These are phyloP conservation scores for Ophion ventricosus DNA, from an alignment of 2,888 invertebrate species.

Conservation along the genomic window DNA sequence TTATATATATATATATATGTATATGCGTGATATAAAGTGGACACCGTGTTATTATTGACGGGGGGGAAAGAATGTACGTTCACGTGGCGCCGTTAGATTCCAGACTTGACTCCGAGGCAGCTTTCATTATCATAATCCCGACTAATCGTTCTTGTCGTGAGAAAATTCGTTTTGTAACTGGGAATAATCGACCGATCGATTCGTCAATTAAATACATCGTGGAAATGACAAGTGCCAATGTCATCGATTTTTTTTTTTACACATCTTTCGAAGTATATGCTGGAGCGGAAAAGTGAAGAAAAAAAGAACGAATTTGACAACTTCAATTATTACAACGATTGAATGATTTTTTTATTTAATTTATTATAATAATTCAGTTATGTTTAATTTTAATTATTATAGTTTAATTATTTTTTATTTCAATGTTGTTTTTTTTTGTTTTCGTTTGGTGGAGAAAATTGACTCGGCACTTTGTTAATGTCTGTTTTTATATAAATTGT, in stretches of 20 bases:
- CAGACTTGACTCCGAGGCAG: slow-evolving; percentile 1
- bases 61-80: slow-evolving; percentile 8
- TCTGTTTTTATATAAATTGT: too few relatives aligned
- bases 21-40: not conserved
- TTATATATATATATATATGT: not conserved
- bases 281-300: not conserved
- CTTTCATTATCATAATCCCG: slow-evolving; percentile 52
- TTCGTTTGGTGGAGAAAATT: too few relatives aligned
- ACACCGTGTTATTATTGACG: slow-evolving; percentile 35
- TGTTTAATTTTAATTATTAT: too few relatives aligned
- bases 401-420: too few relatives aligned
- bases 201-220: not conserved
- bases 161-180: not conserved
- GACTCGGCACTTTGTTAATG: too few relatives aligned
- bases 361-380: too few relatives aligned
- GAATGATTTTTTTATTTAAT: too few relatives aligned
- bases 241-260: too few relatives aligned
- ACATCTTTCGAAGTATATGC: not conserved
- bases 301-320: not conserved
- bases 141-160: slow-evolving; percentile 36
- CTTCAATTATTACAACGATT: too few relatives aligned
- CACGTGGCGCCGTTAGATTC: slow-evolving; percentile 41
- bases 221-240: not conserved
- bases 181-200: not conserved
- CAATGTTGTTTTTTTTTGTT: too few relatives aligned